Evolutionary conservation across 2,888 invertebrate genomes (phyloP).

Genomic region (Synanthedon tipuliformis): DNA sequence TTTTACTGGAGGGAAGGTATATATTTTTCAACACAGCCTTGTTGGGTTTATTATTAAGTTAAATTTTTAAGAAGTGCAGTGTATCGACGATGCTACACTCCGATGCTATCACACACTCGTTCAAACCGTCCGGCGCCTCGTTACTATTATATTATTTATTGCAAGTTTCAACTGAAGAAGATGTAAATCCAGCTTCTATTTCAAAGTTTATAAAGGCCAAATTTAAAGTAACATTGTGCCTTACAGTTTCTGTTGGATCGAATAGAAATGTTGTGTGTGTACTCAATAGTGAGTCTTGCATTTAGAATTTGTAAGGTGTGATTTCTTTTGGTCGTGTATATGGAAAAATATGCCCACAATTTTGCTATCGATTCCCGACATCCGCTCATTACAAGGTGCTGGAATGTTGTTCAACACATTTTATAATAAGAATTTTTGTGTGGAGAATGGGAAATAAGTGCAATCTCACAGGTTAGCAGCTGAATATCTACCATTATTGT

Average conservation of each 20-base stretch:
- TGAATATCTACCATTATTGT: neutral
- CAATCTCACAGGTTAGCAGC: constrained; percentile 14
- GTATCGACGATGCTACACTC: constrained; percentile 32
- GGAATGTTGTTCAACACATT: constrained; percentile 61
- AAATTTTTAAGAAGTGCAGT: constrained; percentile 35
- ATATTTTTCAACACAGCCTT: no score
- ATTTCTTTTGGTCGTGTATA: constrained; percentile 17
- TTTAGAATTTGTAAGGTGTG: neutral
- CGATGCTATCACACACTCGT: constrained; percentile 53
- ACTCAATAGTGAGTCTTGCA: constrained; percentile 23
- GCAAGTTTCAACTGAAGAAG: constrained; percentile 33
- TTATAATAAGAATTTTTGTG: constrained; percentile 42
- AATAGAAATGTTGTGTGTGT: constrained; percentile 17
- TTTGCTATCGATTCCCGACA: constrained; percentile 62
- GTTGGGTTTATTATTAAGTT: no score
- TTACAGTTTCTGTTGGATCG: constrained; percentile 27
- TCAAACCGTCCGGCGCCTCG: constrained; percentile 48
- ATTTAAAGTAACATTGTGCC: constrained; percentile 37
- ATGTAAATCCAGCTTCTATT: constrained; percentile 41
- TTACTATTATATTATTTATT: constrained; percentile 46
- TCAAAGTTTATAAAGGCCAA: constrained; percentile 35
- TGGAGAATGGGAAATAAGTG: constrained; percentile 30
- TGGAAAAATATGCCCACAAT: constrained; percentile 58
- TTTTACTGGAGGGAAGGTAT: no score
- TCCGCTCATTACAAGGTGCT: constrained; percentile 63